Percentiles rank a stretch among this genome's conserved stretches.
These are phyloP conservation scores for Lepidurus couesii DNA, from an alignment of 1,140 invertebrate genomes.

Conservation along the genomic window DNA sequence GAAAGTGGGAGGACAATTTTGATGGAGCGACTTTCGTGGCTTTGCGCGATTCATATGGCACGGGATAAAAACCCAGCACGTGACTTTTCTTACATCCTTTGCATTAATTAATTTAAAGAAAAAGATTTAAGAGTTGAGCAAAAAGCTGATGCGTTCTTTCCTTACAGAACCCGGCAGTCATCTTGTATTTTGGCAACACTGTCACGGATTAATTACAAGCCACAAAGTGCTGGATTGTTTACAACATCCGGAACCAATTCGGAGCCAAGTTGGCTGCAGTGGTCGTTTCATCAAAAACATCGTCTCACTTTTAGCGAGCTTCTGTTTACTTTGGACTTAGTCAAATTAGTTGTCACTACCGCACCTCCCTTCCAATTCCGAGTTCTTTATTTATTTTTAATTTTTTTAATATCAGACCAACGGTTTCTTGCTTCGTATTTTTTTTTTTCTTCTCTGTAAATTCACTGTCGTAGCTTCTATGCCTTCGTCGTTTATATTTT, in stretches of 20 bases:
- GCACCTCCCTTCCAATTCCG: constrained; percentile 8
- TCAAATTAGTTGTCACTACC: not conserved
- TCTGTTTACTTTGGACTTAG: not conserved
- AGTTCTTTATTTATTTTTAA: constrained; percentile 16
- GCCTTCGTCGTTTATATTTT: not conserved
- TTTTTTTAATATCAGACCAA: not conserved
- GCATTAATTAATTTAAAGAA: constrained; percentile 25
- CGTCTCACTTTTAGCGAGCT: constrained; percentile 21
- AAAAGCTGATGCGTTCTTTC: constrained; percentile 17
- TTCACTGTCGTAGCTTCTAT: constrained; percentile 14
- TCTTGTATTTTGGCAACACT: not conserved
- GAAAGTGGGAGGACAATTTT: constrained; percentile 27
- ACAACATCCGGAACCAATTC: not conserved
- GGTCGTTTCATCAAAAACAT: constrained; percentile 19
- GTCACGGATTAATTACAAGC: constrained; percentile 11
- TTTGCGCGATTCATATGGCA: not conserved
- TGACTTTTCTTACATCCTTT: not conserved
- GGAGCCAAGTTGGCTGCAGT: constrained; percentile 7
- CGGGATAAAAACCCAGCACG: constrained; percentile 9
- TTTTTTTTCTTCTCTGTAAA: not conserved
- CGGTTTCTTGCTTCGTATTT: not conserved
- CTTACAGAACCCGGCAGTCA: constrained; percentile 20
- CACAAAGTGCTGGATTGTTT: constrained; percentile 13
- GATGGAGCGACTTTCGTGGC: constrained; percentile 34
- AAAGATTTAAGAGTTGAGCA: not conserved